phyloP scores from a whole-genome alignment of 2,888 invertebrate species.

The Liodrosophila aerea region DNA sequence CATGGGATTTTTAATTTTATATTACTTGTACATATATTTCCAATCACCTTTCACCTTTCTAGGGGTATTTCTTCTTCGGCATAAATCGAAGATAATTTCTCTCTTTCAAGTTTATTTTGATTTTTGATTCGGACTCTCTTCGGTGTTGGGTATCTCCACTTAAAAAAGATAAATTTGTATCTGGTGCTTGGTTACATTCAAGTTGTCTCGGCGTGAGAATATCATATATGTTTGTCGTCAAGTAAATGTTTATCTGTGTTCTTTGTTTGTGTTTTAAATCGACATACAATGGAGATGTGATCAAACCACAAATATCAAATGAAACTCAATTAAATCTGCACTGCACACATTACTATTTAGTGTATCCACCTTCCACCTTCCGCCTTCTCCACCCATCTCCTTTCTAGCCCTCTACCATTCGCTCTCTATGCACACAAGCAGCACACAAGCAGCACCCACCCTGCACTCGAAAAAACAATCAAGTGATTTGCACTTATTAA shows the following conservation, averaged over 20 bases:
- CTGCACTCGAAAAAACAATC: conserved; percentile 26
- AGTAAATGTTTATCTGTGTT: conserved; percentile 21
- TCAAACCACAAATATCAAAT: conserved; percentile 26
- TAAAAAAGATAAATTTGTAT: conserved; percentile 5
- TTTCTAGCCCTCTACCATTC: neutral
- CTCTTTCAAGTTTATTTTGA: conserved; percentile 8
- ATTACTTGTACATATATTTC: too few relatives aligned
- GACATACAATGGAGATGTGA: conserved; percentile 14
- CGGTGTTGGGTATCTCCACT: conserved; percentile 41
- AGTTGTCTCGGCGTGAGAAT: neutral
- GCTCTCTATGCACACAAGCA: conserved; percentile 14
- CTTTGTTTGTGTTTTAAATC: conserved; percentile 44
- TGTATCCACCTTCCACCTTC: conserved; percentile 8
- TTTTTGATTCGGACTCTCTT: conserved; percentile 9
- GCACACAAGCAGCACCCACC: conserved; percentile 44
- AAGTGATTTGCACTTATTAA: conserved; percentile 13
- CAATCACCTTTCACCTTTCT: conserved; percentile 12
- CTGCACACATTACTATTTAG: conserved; percentile 34
- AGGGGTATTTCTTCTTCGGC: conserved; percentile 23
- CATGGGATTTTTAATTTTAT: too few relatives aligned
- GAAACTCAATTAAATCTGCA: conserved; percentile 26
- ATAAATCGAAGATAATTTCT: neutral
- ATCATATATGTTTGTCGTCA: neutral
- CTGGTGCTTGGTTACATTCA: neutral
- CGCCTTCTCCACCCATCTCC: conserved; percentile 13